Base-by-base conservation (phyloP, 2,888 invertebrate genomes). In the Drosophila villosipedis region DNA sequence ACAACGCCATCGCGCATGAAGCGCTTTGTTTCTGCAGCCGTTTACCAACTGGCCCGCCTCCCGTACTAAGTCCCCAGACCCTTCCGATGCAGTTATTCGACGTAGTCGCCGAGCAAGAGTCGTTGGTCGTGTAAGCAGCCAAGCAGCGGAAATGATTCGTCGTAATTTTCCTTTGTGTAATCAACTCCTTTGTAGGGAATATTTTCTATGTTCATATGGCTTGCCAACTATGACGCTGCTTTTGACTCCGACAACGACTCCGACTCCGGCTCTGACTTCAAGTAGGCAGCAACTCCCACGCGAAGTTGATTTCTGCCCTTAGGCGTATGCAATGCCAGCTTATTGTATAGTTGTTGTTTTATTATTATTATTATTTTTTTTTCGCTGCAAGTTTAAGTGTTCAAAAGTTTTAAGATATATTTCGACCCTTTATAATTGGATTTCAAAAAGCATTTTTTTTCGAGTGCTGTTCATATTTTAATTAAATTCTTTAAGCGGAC, bases 131-230 rank as follows among this genome's bases (percentile, higher is more conserved):
- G 90, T 87, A 87, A 83, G 84, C 87, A 91, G 89, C 91, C 92
- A 92, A 91, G 91, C 92, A 91, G 91, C 91, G 92, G 92, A 92
- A 92, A 92, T 92, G 92, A 92, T 92, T 92, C 91, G 90, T 88
- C 92, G 92, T 92, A 92, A 92, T 92, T 92, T 92, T 92, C 92
- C 92, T 92, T 92, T 92, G 92, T 92, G 92, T 92, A 92, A 92
- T 92, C 92, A 92, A 92, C 92, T 92, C 92, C 91, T 91, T 91
- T 89, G 88, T 90, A 91, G 86, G 78, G 74, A 78, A 88, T 82
- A 90, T 90, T 87, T 91, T 91, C 84, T 86, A 84, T 90, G 86
- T 85, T 89, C 85, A 85, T 90, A 86, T 90, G 89, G 91, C 88
- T 81, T 72, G 82, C 71, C 89, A 53, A 55, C 62, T 47, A 59